Percentiles rank a stretch among this genome's conserved stretches.
These are phyloP conservation scores for Cyprinodon brontotheroides DNA, from an alignment of 2,113 vertebrate genomes.

Conservation along the genomic window DNA sequence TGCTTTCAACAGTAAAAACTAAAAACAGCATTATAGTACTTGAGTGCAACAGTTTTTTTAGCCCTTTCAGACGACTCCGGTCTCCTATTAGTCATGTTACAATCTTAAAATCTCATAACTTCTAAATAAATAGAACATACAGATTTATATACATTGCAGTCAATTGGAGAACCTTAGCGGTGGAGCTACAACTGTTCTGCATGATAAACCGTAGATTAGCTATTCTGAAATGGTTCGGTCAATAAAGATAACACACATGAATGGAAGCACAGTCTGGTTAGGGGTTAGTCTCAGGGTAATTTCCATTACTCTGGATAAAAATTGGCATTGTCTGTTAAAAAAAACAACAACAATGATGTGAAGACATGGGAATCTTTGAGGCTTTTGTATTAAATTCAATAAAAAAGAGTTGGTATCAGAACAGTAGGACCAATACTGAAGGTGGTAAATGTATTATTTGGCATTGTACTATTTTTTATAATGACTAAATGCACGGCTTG, in stretches of 20 bases:
- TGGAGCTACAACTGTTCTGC: background rate
- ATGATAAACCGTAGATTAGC: background rate
- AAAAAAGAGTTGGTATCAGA: background rate
- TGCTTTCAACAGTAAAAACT: constrained; percentile 4
- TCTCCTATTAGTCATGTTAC: background rate
- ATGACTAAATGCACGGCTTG: background rate
- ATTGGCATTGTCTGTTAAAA: background rate
- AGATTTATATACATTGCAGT: background rate
- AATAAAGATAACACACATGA: background rate
- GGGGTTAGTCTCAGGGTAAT: background rate
- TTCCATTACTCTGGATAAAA: background rate
- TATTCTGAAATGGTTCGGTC: background rate
- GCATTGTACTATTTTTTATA: background rate
- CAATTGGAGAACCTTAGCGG: background rate
- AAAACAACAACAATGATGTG: background rate
- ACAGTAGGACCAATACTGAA: background rate
- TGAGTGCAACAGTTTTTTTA: constrained; percentile 13
- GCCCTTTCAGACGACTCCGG: background rate
- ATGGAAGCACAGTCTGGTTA: background rate
- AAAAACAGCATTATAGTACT: constrained; percentile 1
- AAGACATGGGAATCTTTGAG: background rate
- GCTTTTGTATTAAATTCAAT: background rate
- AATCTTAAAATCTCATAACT: background rate
- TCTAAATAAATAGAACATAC: background rate
- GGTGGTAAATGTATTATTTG: background rate